Base-by-base conservation (phyloP, 2,888 invertebrate species). In the Thalpophila matura region DNA sequence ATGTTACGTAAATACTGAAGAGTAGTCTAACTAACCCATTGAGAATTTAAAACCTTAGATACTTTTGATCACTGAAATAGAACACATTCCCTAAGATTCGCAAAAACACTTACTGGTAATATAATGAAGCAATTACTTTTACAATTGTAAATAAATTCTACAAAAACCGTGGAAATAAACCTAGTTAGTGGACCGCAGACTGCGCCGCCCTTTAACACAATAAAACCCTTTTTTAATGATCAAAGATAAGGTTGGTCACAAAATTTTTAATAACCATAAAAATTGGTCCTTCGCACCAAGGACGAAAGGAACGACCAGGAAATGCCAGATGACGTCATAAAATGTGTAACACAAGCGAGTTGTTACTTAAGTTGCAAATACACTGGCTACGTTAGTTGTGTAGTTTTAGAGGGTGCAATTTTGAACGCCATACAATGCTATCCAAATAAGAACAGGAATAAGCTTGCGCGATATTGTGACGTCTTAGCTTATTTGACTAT, bases 261-360 rank as follows among this genome's bases (percentile, higher is more conserved):
- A 79, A 81, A 61, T 16, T 67, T 79, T 79, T 81, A 81, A 81
- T 71, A 81, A 67, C 68, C 62, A 74, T 81, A 79, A 79, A 81
- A 76, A 63, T 74, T 67, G 73, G 76, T 74, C 77, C 77, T 79
- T 67, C 57, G 40, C 68, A 50, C 72, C 73, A 45, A 47, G 65
- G 53, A 65, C 50, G 65, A 60, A 62, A 77, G 55, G 63, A 62
- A 77, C 51, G 63, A 76, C 73, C 77, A 77, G 77, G 60, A 82
- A 80, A 71, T 62, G 66, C 73, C 55, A 63, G 76, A 78, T 76
- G 70, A 74, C 65, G 71, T 66, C 72, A 76, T 83, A 81, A 82
- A 86, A 64, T 68, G 53, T 62, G 57, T 54, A 33, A 40, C 50
- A 29, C 29, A 18, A 75, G 53, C 4, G 33, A 79, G 55, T 57